These are phyloP conservation scores for Scolanthus callimorphus DNA, from an alignment of 92 coral and sea anemone genomes.

Conservation along the genomic window DNA sequence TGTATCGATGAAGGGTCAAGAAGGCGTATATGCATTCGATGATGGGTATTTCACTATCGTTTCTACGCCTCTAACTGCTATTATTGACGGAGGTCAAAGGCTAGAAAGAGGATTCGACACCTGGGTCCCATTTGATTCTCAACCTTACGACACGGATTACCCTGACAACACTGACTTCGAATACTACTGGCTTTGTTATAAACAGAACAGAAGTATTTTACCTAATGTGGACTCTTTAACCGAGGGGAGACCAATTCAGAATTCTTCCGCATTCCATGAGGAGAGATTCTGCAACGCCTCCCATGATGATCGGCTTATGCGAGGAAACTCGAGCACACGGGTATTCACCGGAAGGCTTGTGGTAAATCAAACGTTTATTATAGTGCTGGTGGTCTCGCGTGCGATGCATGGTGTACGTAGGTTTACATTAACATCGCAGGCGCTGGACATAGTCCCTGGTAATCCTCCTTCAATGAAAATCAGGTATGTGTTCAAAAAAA, in stretches of 20 bases:
- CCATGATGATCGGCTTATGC: constrained; percentile 16
- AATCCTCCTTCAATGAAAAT: constrained; percentile 47
- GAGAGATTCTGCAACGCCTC: constrained; percentile 34
- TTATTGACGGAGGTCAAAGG: constrained; percentile 31
- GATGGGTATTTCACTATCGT: constrained; percentile 39
- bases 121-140: constrained; percentile 8
- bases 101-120: constrained; percentile 25
- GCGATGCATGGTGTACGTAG: constrained; percentile 21
- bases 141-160: constrained; percentile 62
- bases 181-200: constrained; percentile 58
- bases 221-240: background rate
- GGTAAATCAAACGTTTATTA: constrained; percentile 31
- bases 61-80: constrained; percentile 33
- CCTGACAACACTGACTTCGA: constrained; percentile 22
- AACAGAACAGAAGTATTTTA: constrained; percentile 13
- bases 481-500: no score
- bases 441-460: constrained; percentile 46
- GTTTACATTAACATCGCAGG: constrained; percentile 24
- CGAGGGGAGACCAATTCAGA: constrained; percentile 9
- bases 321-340: constrained; percentile 25
- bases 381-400: constrained; percentile 37
- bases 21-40: constrained; percentile 32
- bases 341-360: constrained; percentile 30
- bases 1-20: constrained; percentile 59
- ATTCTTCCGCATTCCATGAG: constrained; percentile 26